phyloP scores from a whole-genome alignment of 2,888 invertebrate species.

The Frankliniella intonsa region DNA sequence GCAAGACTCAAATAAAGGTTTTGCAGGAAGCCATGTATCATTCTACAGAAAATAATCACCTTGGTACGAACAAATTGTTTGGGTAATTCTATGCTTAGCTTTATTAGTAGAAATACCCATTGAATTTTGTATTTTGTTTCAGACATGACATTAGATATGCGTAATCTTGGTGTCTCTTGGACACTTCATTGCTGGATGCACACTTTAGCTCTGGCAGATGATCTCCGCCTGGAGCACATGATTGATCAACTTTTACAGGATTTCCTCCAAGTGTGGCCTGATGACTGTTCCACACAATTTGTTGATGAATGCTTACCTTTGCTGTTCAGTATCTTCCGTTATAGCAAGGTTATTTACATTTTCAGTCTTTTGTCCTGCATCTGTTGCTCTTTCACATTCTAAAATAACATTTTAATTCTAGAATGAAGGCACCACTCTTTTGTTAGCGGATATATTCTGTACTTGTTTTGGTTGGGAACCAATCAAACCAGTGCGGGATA shows the following conservation, averaged over 20 bases:
- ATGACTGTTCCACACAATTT: conserved; percentile 83
- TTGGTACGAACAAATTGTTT: conserved; percentile 52
- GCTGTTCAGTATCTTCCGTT: conserved; percentile 82
- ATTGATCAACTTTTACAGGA: conserved; percentile 86
- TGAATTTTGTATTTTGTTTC: conserved; percentile 35
- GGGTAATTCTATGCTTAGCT: background rate
- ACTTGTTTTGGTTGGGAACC: conserved; percentile 85
- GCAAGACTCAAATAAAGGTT: conserved; percentile 76
- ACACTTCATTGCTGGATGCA: conserved; percentile 90
- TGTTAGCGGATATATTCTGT: conserved; percentile 83
- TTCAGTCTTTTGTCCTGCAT: conserved; percentile 32
- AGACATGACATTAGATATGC: conserved; percentile 84
- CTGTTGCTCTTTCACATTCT: conserved; percentile 4
- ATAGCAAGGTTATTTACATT: conserved; percentile 68
- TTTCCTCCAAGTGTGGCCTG: conserved; percentile 84
- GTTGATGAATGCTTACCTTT: conserved; percentile 85
- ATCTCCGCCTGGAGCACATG: conserved; percentile 73
- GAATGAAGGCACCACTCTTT: conserved; percentile 83
- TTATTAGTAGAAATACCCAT: conserved; percentile 22
- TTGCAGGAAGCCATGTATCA: conserved; percentile 93
- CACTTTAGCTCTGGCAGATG: conserved; percentile 80
- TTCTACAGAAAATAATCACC: conserved; percentile 84
- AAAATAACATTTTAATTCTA: conserved; percentile 44
- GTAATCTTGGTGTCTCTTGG: conserved; percentile 84
- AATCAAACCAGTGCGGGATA: conserved; percentile 69